Base-by-base conservation (phyloP, 2,113 vertebrate genomes). In the Coturnix japonica region DNA sequence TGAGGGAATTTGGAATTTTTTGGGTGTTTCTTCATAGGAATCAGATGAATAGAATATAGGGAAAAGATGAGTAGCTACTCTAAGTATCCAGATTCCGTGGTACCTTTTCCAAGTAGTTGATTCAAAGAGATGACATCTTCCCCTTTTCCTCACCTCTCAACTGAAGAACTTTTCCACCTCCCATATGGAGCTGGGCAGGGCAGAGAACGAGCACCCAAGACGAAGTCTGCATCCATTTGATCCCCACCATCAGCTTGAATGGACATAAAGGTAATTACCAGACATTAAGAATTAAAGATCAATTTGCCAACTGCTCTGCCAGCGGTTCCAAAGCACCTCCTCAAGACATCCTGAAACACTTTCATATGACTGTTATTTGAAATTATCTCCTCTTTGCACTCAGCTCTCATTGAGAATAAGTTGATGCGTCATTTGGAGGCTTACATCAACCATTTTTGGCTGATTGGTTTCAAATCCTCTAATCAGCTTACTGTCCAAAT, bases 401-500 rank as follows among this genome's bases (percentile, higher is more conserved):
- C 44, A 49, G 33, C 28, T 28, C 74, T 72, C 77, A n/a, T 1
- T 76, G 73, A 86, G 44, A 63, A 37, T 78, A 90, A 81, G 85
- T n/a, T 75, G 72, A 89, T 61, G 33, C 81, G 90, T 81, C 92
- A 92, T 67, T 51, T 46, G 70, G 80, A 89, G 49, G 46, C 56
- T 92, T 72, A 83, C 92, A 90, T 81, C 85, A 79, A 81, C 83
- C 92, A 70, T 90, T 93, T 95, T 89, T 76, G 86, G 91, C 90
- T 93, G 86, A 90, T 95, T 89, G 90, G 74, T 84, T 96, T 90
- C 90, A 93, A 96, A 95, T 96, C 95, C 86, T 61, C 70, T 96
- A 95, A 96, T 95, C 93, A 95, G 95, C 95, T 96, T 96, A 96
- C 83, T 2, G 9, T 63, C 81, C 92, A 92, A 89, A 93, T 87